Evolutionary conservation across 2,797 vertebrate species (phyloP).

Genomic region (Sphenodon punctatus): DNA sequence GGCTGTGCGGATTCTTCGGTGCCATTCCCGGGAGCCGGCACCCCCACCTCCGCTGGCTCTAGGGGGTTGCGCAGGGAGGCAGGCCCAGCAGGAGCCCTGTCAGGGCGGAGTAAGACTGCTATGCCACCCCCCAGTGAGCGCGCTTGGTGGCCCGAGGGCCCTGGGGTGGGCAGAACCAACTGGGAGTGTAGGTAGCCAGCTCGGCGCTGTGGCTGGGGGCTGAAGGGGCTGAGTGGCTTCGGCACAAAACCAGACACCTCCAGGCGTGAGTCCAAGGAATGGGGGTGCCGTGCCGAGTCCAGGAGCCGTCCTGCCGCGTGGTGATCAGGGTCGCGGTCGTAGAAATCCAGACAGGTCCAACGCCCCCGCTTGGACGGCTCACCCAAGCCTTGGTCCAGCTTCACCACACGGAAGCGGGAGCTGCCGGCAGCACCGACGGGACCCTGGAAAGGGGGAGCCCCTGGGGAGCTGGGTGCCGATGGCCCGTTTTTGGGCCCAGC

Average conservation of each 20-base stretch:
- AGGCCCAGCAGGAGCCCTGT: not conserved
- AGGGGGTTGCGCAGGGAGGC: conserved; percentile 39
- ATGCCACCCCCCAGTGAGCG: conserved; percentile 53
- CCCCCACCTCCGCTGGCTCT: not conserved
- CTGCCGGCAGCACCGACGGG: conserved; percentile 57
- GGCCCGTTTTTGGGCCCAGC: not conserved
- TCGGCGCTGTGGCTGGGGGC: conserved; percentile 33
- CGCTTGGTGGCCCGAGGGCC: conserved; percentile 56
- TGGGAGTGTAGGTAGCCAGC: conserved; percentile 14
- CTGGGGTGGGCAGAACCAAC: conserved; percentile 48
- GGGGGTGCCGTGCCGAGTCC: conserved; percentile 80
- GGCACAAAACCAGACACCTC: conserved; percentile 76
- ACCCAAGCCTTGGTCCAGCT: conserved; percentile 77
- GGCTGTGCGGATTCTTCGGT: not conserved
- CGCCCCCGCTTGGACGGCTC: conserved; percentile 82
- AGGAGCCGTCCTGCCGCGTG: conserved; percentile 68
- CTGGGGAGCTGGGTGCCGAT: conserved; percentile 53
- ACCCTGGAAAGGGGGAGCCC: not conserved
- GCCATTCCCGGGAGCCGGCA: not conserved
- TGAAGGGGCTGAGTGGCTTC: conserved; percentile 1
- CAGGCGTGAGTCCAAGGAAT: conserved; percentile 83
- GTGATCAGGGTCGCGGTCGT: conserved; percentile 74
- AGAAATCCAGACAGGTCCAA: conserved; percentile 85
- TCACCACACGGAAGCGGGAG: conserved; percentile 86
- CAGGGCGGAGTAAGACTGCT: conserved; percentile 35